phyloP scores from a whole-genome alignment of 2,113 vertebrate species.

The Austrofundulus limnaeus region DNA sequence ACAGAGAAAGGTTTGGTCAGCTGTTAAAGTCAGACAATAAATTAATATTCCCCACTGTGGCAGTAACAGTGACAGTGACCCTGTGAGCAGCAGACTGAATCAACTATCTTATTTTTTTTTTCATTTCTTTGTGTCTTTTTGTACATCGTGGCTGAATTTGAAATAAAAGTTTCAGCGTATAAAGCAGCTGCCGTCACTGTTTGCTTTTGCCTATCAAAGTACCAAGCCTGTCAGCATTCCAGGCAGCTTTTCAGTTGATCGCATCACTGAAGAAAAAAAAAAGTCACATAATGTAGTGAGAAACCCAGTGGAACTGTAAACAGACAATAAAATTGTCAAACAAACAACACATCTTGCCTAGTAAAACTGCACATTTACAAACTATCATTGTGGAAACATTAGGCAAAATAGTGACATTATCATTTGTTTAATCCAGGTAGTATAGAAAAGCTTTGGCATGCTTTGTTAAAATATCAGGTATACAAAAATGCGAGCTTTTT shows the following conservation, averaged over 20 bases:
- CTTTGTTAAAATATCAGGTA: too few species aligned
- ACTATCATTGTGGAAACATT: too few species aligned
- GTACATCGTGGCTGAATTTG: conserved; percentile 37
- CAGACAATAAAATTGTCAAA: too few species aligned
- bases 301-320: conserved; percentile 1
- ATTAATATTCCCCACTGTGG: conserved; percentile 54
- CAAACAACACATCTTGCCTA: too few species aligned
- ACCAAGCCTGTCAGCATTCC: conserved; percentile 31
- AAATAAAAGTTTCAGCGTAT: conserved; percentile 50
- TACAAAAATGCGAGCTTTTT: too few species aligned
- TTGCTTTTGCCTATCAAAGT: conserved; percentile 38
- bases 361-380: too few species aligned
- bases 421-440: too few species aligned
- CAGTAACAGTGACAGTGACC: conserved; percentile 52
- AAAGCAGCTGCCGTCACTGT: conserved; percentile 23
- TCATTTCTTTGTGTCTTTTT: conserved; percentile 33
- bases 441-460: too few species aligned
- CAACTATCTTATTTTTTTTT: conserved; percentile 44
- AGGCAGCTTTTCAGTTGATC: conserved; percentile 27
- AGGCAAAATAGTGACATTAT: too few species aligned
- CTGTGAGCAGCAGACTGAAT: conserved; percentile 54
- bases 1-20: conserved; percentile 55
- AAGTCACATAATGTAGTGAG: conserved; percentile 16
- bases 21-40: conserved; percentile 41
- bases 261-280: conserved; percentile 19